Conservation (phyloP, 2,113 vertebrate species). For the Egretta garzetta region DNA sequence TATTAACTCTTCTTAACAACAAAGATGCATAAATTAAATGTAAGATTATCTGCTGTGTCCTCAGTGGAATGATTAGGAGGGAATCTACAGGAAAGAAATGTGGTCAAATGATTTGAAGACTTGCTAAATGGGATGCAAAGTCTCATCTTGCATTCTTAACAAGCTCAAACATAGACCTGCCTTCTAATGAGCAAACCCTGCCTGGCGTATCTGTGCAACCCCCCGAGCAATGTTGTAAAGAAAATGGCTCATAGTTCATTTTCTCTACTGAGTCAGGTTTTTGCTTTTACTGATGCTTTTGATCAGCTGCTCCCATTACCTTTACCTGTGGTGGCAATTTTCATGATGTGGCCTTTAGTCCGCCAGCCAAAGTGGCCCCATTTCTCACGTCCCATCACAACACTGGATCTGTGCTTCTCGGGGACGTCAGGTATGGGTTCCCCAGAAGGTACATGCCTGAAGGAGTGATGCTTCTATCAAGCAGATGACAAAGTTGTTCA, state of each 20-base stretch:
- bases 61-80: conserved; percentile 44
- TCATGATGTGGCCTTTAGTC: not conserved
- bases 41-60: conserved; percentile 30
- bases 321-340: not conserved
- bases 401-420: not conserved
- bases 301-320: not conserved
- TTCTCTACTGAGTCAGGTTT: not conserved
- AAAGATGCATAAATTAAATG: conserved; percentile 55
- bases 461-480: not conserved
- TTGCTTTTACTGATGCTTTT: not conserved
- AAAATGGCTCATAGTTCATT: not conserved
- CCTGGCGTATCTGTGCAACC: not conserved
- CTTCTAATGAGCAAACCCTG: conserved; percentile 26
- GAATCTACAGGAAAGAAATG: conserved; percentile 33
- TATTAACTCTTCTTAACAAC: conserved; percentile 51
- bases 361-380: not conserved
- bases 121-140: conserved; percentile 43
- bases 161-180: not conserved
- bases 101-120: conserved; percentile 36
- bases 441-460: not conserved
- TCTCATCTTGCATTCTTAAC: conserved; percentile 27
- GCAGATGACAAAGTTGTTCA: not conserved
- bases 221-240: not conserved
- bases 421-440: not conserved
- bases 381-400: not conserved